Base-by-base conservation (phyloP, 2,888 invertebrate species). In the Agonopterix arenella region DNA sequence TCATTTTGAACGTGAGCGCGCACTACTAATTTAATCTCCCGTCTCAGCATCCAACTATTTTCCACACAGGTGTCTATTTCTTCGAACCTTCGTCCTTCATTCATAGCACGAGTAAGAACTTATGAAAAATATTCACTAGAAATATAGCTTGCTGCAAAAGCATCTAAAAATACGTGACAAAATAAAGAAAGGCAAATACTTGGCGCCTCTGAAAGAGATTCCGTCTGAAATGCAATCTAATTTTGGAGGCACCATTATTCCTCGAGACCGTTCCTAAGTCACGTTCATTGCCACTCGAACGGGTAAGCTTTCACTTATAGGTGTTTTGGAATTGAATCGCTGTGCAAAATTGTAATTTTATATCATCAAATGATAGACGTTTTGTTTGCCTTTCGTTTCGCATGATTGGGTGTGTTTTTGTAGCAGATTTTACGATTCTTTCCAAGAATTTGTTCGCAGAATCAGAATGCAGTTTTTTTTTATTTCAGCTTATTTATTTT, bases 211-310 rank as follows among this genome's bases (percentile, higher is more conserved):
- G 59, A 62, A 62, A 66, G 64, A 63, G 66, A 67, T 62, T 62
- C 59, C 59, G 51, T 54, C 59, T 63, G 62, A 64, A 64, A 68
- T 66, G 64, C 71, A 68, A 75, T 70, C 71, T 72, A 72, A 75
- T 74, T 73, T 70, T 60, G 66, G 60, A 68, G 70, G 56, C 64
- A 61, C 68, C 67, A 73, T 75, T 75, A 74, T 73, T 68, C 67
- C 67, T 59, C 49, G 60, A 57, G 59, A 65, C 61, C 66, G 57
- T 58, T 58, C 58, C 63, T 58, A 52, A 72, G 70, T 75, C 76
- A 76, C 76, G 76, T 76, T 62, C 68, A 62, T 61, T 67, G 61
- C 61, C 61, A 59, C 60, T 69, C 63, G 61, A 69, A 61, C 61
- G 62, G 54, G 60, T 60, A 63, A 61, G 63, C 62, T 66, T 64